A percentile compares a stretch with the other conserved stretches of the same genome.
phyloP scores from a whole-genome alignment of 2,797 vertebrate genomes.

The Phyllotis vaccarum region DNA sequence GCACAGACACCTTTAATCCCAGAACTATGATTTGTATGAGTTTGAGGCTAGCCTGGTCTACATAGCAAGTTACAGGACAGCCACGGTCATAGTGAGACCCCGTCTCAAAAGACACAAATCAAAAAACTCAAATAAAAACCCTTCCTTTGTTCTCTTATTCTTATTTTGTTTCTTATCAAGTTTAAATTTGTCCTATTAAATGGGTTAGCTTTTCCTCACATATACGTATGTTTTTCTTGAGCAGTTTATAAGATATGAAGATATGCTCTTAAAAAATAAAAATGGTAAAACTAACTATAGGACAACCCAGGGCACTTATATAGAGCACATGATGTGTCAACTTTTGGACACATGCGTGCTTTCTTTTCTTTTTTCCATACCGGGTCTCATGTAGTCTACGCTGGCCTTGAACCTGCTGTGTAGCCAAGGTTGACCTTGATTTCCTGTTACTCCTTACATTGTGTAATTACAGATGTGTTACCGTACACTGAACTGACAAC shows the following conservation, averaged over 20 bases:
- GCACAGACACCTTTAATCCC: no score
- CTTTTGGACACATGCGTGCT: background rate
- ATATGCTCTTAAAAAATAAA: background rate
- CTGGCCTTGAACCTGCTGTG: background rate
- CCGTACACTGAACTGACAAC: no score
- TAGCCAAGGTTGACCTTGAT: background rate
- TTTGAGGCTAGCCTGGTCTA: no score
- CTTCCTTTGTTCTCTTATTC: background rate
- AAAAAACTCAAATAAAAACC: background rate
- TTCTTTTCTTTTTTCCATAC: background rate
- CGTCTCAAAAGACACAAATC: no score
- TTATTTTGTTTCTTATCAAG: background rate
- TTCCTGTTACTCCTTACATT: no score
- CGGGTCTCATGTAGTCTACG: background rate
- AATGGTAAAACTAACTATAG: background rate
- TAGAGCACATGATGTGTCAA: background rate
- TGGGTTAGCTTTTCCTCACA: background rate
- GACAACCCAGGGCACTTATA: background rate
- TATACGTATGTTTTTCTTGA: background rate
- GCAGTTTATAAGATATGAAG: background rate
- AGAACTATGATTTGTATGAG: no score
- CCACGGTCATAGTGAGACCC: background rate
- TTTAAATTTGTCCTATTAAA: background rate
- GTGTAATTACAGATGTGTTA: no score
- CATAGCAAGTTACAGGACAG: background rate